Percentiles rank a stretch among this genome's conserved stretches.
Conservation (phyloP, 2,797 vertebrate genomes). For the Tenualosa thibaudeaui region DNA sequence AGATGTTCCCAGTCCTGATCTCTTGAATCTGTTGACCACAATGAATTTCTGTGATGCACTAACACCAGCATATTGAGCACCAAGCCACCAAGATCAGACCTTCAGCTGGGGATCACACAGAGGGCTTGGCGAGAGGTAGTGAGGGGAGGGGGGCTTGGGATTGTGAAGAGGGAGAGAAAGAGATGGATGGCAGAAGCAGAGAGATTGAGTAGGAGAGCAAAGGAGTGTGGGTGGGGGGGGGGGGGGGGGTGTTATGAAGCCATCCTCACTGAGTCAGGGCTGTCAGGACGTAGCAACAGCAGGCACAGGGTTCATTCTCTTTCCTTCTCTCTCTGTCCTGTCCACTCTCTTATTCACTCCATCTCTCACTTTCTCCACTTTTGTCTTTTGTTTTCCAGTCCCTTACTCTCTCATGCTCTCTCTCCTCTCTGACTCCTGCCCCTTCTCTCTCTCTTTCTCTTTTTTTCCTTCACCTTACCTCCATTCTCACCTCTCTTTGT, state of each 20-base stretch:
- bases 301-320: background rate
- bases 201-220: constrained; percentile 21
- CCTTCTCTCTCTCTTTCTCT: background rate
- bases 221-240: constrained; percentile 22
- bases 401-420: background rate
- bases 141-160: too few relatives aligned
- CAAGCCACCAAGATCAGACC: constrained; percentile 44
- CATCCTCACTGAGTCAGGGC: constrained; percentile 41
- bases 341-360: background rate
- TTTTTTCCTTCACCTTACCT: background rate
- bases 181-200: background rate
- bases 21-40: too few relatives aligned
- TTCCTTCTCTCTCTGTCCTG: constrained; percentile 20
- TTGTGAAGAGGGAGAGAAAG: constrained; percentile 41
- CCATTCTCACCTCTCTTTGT: background rate
- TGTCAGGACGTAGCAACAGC: constrained; percentile 35
- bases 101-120: constrained; percentile 21
- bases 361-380: background rate
- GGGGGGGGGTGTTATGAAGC: background rate
- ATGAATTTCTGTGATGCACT: too few relatives aligned
- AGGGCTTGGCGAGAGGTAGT: too few relatives aligned
- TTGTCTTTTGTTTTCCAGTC: background rate
- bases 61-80: too few relatives aligned
- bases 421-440: background rate
- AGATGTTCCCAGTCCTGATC: too few relatives aligned